A percentile compares a stretch with the other conserved stretches of the same genome.
phyloP scores from a whole-genome alignment of 2,888 invertebrate species.

The Zhuqinia jingwanae region DNA sequence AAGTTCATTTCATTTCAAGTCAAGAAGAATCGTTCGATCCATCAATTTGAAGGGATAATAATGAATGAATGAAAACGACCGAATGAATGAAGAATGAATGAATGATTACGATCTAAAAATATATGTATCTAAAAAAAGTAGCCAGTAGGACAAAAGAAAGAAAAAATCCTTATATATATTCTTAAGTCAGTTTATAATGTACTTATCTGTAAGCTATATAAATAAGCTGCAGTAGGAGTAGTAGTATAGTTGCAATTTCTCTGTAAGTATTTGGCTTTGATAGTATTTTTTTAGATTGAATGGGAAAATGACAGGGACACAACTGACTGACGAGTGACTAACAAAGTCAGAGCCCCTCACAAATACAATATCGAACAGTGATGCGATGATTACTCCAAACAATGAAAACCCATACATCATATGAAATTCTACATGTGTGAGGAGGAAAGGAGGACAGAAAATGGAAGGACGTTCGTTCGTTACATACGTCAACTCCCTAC shows the following conservation, averaged over 20 bases:
- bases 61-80: slow-evolving; percentile 74
- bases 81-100: no score
- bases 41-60: slow-evolving; percentile 78
- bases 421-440: slow-evolving; percentile 25
- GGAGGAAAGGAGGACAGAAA: neutral
- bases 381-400: slow-evolving; percentile 65
- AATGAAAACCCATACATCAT: slow-evolving; percentile 47
- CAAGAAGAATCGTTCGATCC: slow-evolving; percentile 75
- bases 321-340: slow-evolving; percentile 55
- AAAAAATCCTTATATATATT: no score
- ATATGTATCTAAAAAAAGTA: slow-evolving; percentile 51
- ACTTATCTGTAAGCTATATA: no score
- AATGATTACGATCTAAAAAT: slow-evolving; percentile 75
- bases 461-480: slow-evolving; percentile 7
- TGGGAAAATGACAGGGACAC: slow-evolving; percentile 61
- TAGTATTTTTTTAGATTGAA: slow-evolving; percentile 57
- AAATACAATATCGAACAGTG: slow-evolving; percentile 46
- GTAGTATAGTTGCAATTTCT: no score
- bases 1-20: slow-evolving; percentile 76
- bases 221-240: no score
- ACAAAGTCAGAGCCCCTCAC: slow-evolving; percentile 64
- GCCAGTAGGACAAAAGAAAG: slow-evolving; percentile 10
- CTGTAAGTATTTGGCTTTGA: no score
- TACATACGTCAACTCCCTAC: neutral
- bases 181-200: no score